Percentiles rank a stretch among this genome's conserved stretches.
phyloP scores from a whole-genome alignment of 2,888 invertebrate genomes.

The Abrostola triplasia region DNA sequence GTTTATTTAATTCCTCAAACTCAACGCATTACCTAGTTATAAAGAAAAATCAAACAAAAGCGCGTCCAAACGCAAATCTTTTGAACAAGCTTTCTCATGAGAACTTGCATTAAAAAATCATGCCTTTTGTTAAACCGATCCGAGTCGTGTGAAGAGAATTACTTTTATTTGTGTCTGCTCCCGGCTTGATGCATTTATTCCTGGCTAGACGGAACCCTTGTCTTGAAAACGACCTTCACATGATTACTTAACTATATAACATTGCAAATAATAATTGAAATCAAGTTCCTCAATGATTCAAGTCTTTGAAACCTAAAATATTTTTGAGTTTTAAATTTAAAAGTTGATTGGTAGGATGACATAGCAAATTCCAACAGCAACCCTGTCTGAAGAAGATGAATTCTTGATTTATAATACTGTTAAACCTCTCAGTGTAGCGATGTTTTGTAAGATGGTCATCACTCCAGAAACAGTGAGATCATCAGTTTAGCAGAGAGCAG shows the following conservation, averaged over 20 bases:
- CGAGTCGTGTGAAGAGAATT: constrained; percentile 42
- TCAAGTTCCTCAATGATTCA: not conserved
- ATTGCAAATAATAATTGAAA: not conserved
- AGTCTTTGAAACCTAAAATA: too few species aligned
- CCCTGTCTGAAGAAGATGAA: too few species aligned
- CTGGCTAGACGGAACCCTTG: constrained; percentile 1
- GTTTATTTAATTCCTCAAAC: too few species aligned
- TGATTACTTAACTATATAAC: not conserved
- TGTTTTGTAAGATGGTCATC: too few species aligned
- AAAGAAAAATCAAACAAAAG: constrained; percentile 23
- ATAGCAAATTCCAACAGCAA: too few species aligned
- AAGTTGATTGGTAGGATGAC: too few species aligned
- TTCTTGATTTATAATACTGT: too few species aligned
- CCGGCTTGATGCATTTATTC: constrained; percentile 18
- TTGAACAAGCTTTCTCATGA: constrained; percentile 51
- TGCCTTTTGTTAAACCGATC: constrained; percentile 44
- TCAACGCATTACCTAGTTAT: not conserved
- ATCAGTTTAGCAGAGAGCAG: not conserved
- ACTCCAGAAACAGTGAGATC: too few species aligned
- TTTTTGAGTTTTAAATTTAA: too few species aligned
- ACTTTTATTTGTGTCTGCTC: constrained; percentile 44
- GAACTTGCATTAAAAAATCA: constrained; percentile 38
- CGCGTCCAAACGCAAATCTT: constrained; percentile 31
- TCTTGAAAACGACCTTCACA: constrained; percentile 10
- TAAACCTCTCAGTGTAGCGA: too few species aligned